Evolutionary conservation across 1,140 invertebrate species (phyloP).

Genomic region (Drosophila persimilis): DNA sequence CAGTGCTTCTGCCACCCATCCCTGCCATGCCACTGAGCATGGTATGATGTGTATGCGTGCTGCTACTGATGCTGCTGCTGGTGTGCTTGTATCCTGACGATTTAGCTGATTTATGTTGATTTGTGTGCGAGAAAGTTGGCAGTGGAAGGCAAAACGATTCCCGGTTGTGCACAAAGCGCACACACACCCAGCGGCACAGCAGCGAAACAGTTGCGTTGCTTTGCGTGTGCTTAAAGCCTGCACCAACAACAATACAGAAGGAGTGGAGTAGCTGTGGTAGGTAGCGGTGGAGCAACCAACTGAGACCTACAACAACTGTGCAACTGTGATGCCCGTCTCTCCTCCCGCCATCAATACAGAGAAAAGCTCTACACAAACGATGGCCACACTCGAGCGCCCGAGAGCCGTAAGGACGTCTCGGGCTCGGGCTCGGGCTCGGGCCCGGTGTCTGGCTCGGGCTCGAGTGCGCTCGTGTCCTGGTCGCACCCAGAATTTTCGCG

Average conservation of each 20-base stretch:
- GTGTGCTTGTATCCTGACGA: slow-evolving; percentile 66
- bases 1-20: slow-evolving; percentile 51
- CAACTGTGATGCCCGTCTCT: slow-evolving; percentile 36
- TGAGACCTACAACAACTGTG: slow-evolving; percentile 61
- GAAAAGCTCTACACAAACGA: slow-evolving; percentile 33
- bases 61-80: slow-evolving; percentile 2
- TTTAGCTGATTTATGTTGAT: slow-evolving; percentile 81
- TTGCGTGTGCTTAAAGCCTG: slow-evolving; percentile 67
- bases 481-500: slow-evolving; percentile 80
- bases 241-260: slow-evolving; percentile 55
- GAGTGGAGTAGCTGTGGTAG: slow-evolving; percentile 9
- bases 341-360: neutral
- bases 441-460: neutral
- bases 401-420: slow-evolving; percentile 1
- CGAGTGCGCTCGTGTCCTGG: slow-evolving; percentile 44
- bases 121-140: slow-evolving; percentile 67
- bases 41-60: slow-evolving; percentile 5
- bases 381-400: slow-evolving; percentile 15
- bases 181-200: slow-evolving; percentile 18
- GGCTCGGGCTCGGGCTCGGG: too few species aligned
- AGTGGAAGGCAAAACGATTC: slow-evolving; percentile 64
- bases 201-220: slow-evolving; percentile 50
- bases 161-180: slow-evolving; percentile 62
- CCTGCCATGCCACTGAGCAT: neutral
- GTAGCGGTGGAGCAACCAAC: slow-evolving; percentile 44